phyloP scores from a whole-genome alignment of 2,797 vertebrate genomes.

The Decapterus maruadsi region DNA sequence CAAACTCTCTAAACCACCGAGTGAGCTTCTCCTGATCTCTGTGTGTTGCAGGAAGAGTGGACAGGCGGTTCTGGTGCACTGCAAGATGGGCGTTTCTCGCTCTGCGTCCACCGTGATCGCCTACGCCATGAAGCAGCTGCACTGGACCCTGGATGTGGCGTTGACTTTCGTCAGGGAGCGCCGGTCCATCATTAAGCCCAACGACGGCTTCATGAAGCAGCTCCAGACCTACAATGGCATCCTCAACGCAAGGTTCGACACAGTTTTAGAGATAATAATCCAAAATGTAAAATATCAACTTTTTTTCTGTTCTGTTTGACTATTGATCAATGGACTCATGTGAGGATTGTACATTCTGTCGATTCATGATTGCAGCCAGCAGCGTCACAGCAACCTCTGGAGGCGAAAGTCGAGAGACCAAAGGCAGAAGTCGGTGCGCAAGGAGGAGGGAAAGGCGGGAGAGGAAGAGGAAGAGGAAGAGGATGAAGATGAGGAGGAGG shows the following conservation, averaged over 20 bases:
- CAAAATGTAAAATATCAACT: not conserved
- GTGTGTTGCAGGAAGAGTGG: slow-evolving; percentile 82
- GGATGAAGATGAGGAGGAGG: slow-evolving; percentile 47
- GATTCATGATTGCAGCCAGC: slow-evolving; percentile 78
- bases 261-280: not conserved
- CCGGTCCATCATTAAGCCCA: slow-evolving; percentile 91
- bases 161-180: slow-evolving; percentile 87
- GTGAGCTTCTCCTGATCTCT: slow-evolving; percentile 1
- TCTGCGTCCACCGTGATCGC: slow-evolving; percentile 95
- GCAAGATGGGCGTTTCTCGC: slow-evolving; percentile 97
- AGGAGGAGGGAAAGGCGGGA: slow-evolving; percentile 52
- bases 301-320: not conserved
- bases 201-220: slow-evolving; percentile 94
- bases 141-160: slow-evolving; percentile 89
- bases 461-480: slow-evolving; percentile 47
- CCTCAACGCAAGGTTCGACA: slow-evolving; percentile 90
- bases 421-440: slow-evolving; percentile 71
- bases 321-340: not conserved
- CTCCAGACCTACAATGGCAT: slow-evolving; percentile 96
- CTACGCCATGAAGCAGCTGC: slow-evolving; percentile 94
- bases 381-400: slow-evolving; percentile 92
- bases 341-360: not conserved
- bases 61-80: slow-evolving; percentile 92
- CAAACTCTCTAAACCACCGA: not conserved
- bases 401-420: slow-evolving; percentile 85